These are phyloP conservation scores for Carcinoscorpius rotundicauda DNA, from an alignment of 1,140 invertebrate genomes.

Conservation along the genomic window DNA sequence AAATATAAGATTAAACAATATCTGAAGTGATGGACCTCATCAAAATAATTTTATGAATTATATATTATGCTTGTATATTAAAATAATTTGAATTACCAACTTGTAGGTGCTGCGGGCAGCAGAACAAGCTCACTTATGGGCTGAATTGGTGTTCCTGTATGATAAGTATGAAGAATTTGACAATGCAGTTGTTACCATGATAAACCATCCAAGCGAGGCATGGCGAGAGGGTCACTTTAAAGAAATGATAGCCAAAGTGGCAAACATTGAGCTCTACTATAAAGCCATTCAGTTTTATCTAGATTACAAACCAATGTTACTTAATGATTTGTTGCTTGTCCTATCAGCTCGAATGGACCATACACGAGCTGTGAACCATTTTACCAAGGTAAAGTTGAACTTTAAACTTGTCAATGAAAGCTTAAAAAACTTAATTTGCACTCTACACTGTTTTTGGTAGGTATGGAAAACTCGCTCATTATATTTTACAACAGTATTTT, in stretches of 20 bases:
- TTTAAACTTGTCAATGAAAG: background rate
- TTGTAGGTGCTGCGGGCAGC: constrained; percentile 94
- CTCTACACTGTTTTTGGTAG: no score
- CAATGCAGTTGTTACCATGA: constrained; percentile 97
- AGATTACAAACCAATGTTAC: constrained; percentile 89
- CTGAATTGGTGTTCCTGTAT: constrained; percentile 96
- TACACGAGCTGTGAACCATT: constrained; percentile 60
- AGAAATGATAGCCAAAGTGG: constrained; percentile 95
- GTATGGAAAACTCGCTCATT: no score
- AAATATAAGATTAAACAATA: no score
- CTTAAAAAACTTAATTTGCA: no score
- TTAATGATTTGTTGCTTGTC: constrained; percentile 91
- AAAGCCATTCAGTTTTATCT: constrained; percentile 98
- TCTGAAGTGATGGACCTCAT: no score
- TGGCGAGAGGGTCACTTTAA: constrained; percentile 95
- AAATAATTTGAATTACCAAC: constrained; percentile 59
- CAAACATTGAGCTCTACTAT: constrained; percentile 98
- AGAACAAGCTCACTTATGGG: constrained; percentile 96
- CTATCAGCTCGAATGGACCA: constrained; percentile 95
- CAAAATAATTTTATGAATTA: no score
- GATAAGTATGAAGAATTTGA: constrained; percentile 99
- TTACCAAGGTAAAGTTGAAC: constrained; percentile 41
- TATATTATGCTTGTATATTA: no score
- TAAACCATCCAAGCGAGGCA: constrained; percentile 95
- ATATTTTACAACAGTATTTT: no score